A percentile compares a stretch with the other conserved stretches of the same genome.
phyloP scores from a whole-genome alignment of 1,140 invertebrate genomes.

The Hypothenemus hampei region DNA sequence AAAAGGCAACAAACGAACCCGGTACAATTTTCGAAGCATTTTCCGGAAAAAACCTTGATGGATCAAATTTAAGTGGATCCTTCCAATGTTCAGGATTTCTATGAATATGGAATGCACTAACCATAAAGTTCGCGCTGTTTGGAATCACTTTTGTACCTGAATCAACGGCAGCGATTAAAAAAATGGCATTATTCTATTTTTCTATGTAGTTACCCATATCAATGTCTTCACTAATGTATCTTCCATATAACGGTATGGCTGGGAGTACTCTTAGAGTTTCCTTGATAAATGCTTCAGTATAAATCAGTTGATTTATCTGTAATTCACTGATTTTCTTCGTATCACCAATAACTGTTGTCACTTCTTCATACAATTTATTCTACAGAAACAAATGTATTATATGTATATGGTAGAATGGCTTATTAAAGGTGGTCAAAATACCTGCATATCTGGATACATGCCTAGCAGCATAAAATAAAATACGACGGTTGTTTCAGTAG shows the following conservation, averaged over 20 bases:
- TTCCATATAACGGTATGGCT: not conserved
- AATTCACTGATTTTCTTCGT: not conserved
- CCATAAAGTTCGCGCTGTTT: not conserved
- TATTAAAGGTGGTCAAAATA: no score
- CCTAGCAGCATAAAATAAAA: constrained; percentile 1
- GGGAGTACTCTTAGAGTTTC: constrained; percentile 6
- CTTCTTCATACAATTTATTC: constrained; percentile 9
- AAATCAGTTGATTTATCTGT: not conserved
- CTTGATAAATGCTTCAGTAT: constrained; percentile 4
- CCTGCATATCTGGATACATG: constrained; percentile 5
- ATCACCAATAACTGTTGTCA: not conserved
- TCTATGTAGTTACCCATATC: constrained; percentile 4
- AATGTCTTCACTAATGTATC: constrained; percentile 4
- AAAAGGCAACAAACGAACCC: constrained; percentile 59
- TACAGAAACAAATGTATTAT: no score
- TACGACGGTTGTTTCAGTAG: constrained; percentile 10
- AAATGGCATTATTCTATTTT: not conserved
- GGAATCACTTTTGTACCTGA: constrained; percentile 3
- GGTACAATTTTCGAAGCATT: constrained; percentile 46
- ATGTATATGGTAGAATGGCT: no score
- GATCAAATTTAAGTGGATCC: constrained; percentile 62
- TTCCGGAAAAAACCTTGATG: constrained; percentile 61
- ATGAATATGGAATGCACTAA: constrained; percentile 12
- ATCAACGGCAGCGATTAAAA: no score
- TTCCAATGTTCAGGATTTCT: constrained; percentile 11